phyloP scores from a whole-genome alignment of 2,113 vertebrate species.

The Agapornis roseicollis region DNA sequence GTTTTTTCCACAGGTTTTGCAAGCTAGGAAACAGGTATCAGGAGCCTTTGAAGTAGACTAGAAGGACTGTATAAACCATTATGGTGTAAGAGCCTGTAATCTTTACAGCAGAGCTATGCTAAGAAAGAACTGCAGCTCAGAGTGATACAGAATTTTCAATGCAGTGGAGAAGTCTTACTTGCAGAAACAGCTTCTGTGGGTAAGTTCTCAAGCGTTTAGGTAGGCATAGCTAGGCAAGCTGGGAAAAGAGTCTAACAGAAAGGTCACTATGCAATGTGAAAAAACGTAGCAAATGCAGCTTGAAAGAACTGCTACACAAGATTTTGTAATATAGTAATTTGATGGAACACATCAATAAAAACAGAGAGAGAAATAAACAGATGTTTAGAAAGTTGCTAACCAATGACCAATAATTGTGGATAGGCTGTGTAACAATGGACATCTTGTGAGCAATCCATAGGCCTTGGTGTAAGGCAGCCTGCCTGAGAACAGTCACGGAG shows the following conservation, averaged over 20 bases:
- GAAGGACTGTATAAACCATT: background rate
- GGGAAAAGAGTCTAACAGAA: background rate
- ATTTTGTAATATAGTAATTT: background rate
- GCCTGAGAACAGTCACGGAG: no score
- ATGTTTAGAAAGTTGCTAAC: background rate
- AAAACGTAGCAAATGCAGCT: background rate
- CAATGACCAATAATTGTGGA: background rate
- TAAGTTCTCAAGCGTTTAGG: background rate
- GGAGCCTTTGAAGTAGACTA: background rate
- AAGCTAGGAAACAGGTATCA: background rate
- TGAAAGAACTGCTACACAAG: background rate
- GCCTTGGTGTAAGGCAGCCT: no score
- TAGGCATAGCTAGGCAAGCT: background rate
- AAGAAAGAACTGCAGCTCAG: background rate
- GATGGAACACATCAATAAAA: background rate
- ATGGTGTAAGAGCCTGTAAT: background rate
- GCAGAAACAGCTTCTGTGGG: background rate
- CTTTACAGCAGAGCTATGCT: background rate
- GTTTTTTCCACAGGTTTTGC: background rate
- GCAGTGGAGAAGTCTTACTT: background rate
- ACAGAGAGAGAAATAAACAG: background rate
- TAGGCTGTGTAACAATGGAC: no score
- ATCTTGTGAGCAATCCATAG: no score
- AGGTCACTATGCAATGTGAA: background rate
- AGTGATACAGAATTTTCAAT: background rate